Percentiles rank a stretch among this genome's conserved stretches.
Conservation (phyloP, 2,113 vertebrate genomes). For the Caracal caracal region DNA sequence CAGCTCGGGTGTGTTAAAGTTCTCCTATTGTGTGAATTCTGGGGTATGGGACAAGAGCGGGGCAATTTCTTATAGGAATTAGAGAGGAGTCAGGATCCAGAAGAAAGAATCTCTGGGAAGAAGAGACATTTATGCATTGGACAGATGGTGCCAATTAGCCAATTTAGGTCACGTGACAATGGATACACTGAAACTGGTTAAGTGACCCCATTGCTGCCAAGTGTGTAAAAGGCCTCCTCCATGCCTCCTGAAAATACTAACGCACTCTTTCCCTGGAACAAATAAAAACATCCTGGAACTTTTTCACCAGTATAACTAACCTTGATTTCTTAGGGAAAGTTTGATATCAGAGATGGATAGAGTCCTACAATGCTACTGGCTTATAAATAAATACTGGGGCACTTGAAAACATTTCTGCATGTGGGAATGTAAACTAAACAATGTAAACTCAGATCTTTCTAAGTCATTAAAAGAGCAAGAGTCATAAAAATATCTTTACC, state of each 20-base stretch:
- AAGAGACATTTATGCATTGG: background rate
- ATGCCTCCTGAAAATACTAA: background rate
- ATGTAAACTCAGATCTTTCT: background rate
- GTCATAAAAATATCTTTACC: background rate
- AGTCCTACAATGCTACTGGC: background rate
- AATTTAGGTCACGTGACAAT: background rate
- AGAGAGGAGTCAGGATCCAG: background rate
- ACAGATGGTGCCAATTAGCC: background rate
- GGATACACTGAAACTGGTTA: background rate
- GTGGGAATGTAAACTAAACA: background rate
- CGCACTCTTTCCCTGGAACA: background rate
- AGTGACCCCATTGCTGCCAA: background rate
- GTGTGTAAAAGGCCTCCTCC: background rate
- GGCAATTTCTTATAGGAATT: background rate
- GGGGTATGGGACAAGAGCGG: background rate
- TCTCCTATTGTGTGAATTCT: background rate
- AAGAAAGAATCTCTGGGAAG: background rate
- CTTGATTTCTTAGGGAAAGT: background rate
- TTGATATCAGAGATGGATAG: background rate
- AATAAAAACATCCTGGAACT: background rate
- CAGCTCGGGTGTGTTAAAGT: background rate
- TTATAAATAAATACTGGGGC: background rate
- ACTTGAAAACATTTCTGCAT: background rate
- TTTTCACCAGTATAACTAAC: background rate
- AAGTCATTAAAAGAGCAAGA: background rate